A percentile compares a stretch with the other conserved stretches of the same genome.
These are phyloP conservation scores for Leptonema lineaticorne DNA, from an alignment of 1,140 invertebrate species.

Conservation along the genomic window DNA sequence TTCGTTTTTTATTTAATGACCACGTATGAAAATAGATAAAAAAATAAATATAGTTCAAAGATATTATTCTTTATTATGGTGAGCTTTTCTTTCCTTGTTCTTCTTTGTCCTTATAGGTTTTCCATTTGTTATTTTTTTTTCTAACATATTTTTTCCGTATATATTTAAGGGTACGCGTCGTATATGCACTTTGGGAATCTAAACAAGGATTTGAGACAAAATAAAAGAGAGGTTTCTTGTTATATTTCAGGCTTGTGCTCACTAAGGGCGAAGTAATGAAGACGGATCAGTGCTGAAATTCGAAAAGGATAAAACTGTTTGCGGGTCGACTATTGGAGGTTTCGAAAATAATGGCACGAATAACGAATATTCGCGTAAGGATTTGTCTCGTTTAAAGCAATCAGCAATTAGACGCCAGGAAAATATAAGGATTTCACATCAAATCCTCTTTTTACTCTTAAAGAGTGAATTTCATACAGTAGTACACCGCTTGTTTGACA, in stretches of 20 bases:
- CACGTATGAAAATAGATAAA: too few relatives aligned
- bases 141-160: neutral
- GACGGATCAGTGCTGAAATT: neutral
- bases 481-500: too few relatives aligned
- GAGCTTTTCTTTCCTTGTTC: too few relatives aligned
- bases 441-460: too few relatives aligned
- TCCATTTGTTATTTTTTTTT: neutral
- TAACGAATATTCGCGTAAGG: neutral
- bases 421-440: too few relatives aligned
- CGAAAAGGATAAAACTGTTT: neutral
- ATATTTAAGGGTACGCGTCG: neutral
- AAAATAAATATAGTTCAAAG: too few relatives aligned
- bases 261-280: slow-evolving; percentile 1
- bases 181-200: neutral
- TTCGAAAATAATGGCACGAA: neutral
- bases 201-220: slow-evolving; percentile 1
- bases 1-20: too few relatives aligned
- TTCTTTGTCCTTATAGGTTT: neutral
- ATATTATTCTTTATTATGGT: too few relatives aligned
- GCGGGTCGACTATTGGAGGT: neutral
- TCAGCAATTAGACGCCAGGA: too few relatives aligned
- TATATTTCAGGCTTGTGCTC: slow-evolving; percentile 9
- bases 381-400: neutral
- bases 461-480: too few relatives aligned
- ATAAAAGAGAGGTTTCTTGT: slow-evolving; percentile 13